Evolutionary conservation across 2,888 invertebrate genomes (phyloP), one percentile per base, ranked within the genome.

Genomic region (Scaptomyza tumidula): DNA sequence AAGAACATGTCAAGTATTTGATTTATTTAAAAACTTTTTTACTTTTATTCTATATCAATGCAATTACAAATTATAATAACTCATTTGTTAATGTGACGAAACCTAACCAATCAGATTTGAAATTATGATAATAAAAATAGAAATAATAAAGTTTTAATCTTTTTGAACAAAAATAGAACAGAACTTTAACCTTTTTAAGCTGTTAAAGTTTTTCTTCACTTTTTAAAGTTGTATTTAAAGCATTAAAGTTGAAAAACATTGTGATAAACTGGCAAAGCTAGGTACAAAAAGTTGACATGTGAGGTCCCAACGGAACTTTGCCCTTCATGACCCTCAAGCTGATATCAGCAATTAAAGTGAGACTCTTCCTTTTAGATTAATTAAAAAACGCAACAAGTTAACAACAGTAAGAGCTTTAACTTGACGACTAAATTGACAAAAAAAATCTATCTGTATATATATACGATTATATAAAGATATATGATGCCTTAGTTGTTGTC

Each of bases 261-360:
- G 24, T 4, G 24, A 27, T 2, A n/a, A 24, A 37, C 35, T 35
- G 35, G n/a, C 37, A 46, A 55, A 57, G 53, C 35, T 53, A 41
- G 53, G 56, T 66, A 24, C 46, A 53, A 60, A 53, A 55, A 49
- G 57, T 57, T 62, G 69, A 31, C 45, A 48, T 54, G 59, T 46
- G 50, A 60, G 61, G 44, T 74, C 71, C 71, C 78, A 60, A 60
- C 46, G 61, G 78, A 66, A 60, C 45, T 58, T 55, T 56, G 74
- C 63, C 52, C 59, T 55, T 46, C 14, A 37, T 67, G 73, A 59
- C 61, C 49, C 48, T 46, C 39, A 55, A 55, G 46, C 53, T 53
- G 16, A 50, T 65, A 64, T 55, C 63, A 57, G 78, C 83, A 69
- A 81, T 79, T 81, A 85, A 81, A 79, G 41, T 65, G 58, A 14